A percentile compares a stretch with the other conserved stretches of the same genome.
These are phyloP conservation scores for Pseudochirops corinnae DNA, from an alignment of 2,797 vertebrate species.

Conservation along the genomic window DNA sequence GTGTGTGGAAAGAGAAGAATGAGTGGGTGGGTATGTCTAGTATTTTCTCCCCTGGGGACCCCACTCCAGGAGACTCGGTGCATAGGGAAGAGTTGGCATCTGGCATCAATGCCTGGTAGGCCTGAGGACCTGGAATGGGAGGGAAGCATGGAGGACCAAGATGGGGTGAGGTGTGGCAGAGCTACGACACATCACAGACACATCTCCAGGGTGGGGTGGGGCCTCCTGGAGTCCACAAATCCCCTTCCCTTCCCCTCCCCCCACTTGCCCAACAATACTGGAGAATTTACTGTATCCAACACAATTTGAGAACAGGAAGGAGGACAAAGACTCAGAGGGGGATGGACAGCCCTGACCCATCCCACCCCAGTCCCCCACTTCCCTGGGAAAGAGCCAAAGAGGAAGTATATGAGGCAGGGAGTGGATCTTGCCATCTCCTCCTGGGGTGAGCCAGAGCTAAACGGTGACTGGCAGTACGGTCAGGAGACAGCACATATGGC, in stretches of 20 bases:
- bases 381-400: slow-evolving; percentile 7
- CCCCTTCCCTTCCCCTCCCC: slow-evolving; percentile 2
- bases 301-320: slow-evolving; percentile 65
- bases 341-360: slow-evolving; percentile 19
- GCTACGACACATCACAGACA: slow-evolving; percentile 37
- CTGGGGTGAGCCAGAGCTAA: slow-evolving; percentile 67
- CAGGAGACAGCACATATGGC: slow-evolving; percentile 72
- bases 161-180: background rate
- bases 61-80: background rate
- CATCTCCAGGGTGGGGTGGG: slow-evolving; percentile 20
- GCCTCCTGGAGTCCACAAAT: slow-evolving; percentile 35
- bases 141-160: background rate
- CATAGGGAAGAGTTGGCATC: background rate
- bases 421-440: slow-evolving; percentile 42
- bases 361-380: slow-evolving; percentile 66
- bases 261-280: slow-evolving; percentile 33
- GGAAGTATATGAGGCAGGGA: background rate
- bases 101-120: background rate
- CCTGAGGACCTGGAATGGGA: background rate
- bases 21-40: background rate
- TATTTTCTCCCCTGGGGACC: background rate
- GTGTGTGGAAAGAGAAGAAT: background rate
- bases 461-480: slow-evolving; percentile 58
- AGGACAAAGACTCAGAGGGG: slow-evolving; percentile 21
- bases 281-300: slow-evolving; percentile 52